These are phyloP conservation scores for Eleginops maclovinus DNA, from an alignment of 2,113 vertebrate genomes.

Conservation along the genomic window DNA sequence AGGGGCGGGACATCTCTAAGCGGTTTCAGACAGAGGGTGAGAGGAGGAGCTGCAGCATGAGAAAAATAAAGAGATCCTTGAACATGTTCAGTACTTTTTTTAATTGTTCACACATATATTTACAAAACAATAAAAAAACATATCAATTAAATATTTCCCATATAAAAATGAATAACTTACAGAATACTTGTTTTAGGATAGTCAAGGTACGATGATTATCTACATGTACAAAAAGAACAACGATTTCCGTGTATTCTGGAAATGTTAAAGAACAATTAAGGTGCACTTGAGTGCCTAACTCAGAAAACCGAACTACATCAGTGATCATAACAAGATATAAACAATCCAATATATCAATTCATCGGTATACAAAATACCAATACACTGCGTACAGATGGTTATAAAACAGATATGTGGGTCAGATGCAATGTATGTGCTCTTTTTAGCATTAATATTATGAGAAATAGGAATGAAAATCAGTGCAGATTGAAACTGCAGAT, in stretches of 20 bases:
- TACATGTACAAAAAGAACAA: constrained; percentile 66
- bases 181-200: constrained; percentile 65
- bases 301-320: constrained; percentile 51
- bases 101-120: constrained; percentile 46
- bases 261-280: constrained; percentile 78
- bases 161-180: constrained; percentile 83
- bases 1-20: too few species aligned
- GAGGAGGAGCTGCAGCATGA: too few species aligned
- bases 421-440: constrained; percentile 36
- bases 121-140: constrained; percentile 67
- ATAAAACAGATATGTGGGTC: constrained; percentile 51
- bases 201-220: constrained; percentile 69
- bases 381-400: constrained; percentile 40
- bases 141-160: constrained; percentile 72
- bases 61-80: too few species aligned
- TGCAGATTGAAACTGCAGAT: constrained; percentile 49
- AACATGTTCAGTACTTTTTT: constrained; percentile 39
- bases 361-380: constrained; percentile 50
- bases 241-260: constrained; percentile 66
- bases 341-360: constrained; percentile 51
- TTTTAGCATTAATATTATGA: constrained; percentile 21
- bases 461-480: constrained; percentile 50
- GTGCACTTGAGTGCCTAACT: constrained; percentile 75
- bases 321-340: constrained; percentile 53
- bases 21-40: too few species aligned